Conservation (phyloP, 2,797 vertebrate species). For the Odontamblyopus lacepedii region DNA sequence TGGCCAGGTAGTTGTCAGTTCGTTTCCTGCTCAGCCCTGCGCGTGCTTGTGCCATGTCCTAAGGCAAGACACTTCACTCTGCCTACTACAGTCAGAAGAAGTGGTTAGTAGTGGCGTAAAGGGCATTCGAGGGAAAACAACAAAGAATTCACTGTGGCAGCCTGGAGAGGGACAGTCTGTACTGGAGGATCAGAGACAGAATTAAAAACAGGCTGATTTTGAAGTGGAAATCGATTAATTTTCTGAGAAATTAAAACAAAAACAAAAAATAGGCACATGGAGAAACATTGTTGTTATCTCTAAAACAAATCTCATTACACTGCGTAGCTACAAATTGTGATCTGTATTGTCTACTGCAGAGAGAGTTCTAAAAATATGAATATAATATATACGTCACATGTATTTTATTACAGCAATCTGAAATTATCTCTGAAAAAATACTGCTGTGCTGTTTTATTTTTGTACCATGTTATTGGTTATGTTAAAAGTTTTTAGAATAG, state of each 20-base stretch:
- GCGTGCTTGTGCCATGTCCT: neutral
- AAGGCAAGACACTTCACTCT: slow-evolving; percentile 6
- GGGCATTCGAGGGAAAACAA: neutral
- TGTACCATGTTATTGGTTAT: too few species aligned
- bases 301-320: too few species aligned
- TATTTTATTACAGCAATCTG: too few species aligned
- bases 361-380: too few species aligned
- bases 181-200: neutral
- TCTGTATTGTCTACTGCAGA: too few species aligned
- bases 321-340: too few species aligned
- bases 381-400: too few species aligned
- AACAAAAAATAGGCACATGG: too few species aligned
- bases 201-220: neutral
- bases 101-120: neutral
- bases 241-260: neutral
- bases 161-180: neutral
- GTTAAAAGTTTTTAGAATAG: too few species aligned
- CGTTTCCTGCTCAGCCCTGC: neutral
- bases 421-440: too few species aligned
- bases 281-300: too few species aligned
- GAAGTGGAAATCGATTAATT: neutral
- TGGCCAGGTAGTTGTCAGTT: neutral
- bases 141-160: neutral
- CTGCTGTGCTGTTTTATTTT: too few species aligned
- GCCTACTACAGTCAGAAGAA: neutral